A percentile compares a stretch with the other conserved stretches of the same genome.
Conservation (phyloP, 2,888 invertebrate species). For the Rugalucina vietnamica region DNA sequence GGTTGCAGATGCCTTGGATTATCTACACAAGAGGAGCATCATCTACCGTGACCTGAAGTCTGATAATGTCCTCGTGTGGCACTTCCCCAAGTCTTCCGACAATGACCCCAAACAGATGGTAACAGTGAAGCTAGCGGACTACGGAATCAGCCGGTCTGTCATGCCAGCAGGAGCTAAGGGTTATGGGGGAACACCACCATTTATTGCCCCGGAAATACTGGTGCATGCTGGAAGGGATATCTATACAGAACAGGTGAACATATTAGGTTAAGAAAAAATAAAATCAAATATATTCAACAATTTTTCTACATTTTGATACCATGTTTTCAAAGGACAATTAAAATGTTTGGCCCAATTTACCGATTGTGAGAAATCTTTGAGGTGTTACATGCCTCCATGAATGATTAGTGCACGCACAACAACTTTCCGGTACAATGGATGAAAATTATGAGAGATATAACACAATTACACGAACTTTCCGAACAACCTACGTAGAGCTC, state of each 20-base stretch:
- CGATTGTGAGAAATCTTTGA: no score
- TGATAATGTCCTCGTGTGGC: constrained; percentile 99
- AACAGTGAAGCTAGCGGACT: constrained; percentile 96
- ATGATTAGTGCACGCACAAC: no score
- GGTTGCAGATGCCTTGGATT: constrained; percentile 96
- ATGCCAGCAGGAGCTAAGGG: constrained; percentile 93
- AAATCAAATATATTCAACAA: no score
- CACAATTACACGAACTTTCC: no score
- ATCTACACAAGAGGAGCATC: constrained; percentile 95
- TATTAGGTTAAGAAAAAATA: no score
- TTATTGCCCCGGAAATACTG: constrained; percentile 99
- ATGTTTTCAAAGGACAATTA: no score
- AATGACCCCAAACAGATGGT: constrained; percentile 84
- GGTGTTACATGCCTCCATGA: no score
- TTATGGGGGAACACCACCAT: constrained; percentile 97
- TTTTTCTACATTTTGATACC: no score
- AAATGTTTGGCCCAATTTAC: no score
- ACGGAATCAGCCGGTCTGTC: constrained; percentile 89
- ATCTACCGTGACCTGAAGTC: constrained; percentile 97
- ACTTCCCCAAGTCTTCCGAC: constrained; percentile 92
- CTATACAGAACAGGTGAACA: constrained; percentile 99
- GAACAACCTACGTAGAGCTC: no score
- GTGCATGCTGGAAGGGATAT: constrained; percentile 99
- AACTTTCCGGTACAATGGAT: no score
- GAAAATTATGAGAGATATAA: no score